Base-by-base conservation (phyloP, 64 coral and sea anemone species). In the Orbicella faveolata region DNA sequence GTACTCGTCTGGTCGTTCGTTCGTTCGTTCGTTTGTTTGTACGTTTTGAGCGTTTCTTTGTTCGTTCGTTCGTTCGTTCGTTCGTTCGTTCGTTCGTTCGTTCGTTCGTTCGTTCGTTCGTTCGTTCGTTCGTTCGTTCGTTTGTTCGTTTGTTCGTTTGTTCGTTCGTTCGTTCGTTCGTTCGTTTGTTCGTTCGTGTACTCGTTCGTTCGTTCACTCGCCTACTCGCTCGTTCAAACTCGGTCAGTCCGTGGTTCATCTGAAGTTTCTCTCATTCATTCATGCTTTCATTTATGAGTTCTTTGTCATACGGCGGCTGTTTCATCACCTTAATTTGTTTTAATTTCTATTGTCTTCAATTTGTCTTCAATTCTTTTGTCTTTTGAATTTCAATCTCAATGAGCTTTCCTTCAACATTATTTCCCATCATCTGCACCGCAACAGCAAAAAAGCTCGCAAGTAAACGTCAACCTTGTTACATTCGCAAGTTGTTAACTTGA, bases 71-170 rank as follows among this genome's bases (percentile, higher is more conserved):
- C 36, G 62, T 51, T 10, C 35, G 12, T 19, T 84, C 9, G 19
- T 68, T 10, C 18, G 20, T 73, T 73, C 83, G 30, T 74, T 70
- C 66, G 23, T n/a, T 48, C 83, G n/a, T 26, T 73, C 39, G 6
- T 54, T 41, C 81, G 0, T 84, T 84, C 59, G 2, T 14, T 84
- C 35, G 23, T 67, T 19, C 1, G 18, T 65, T 19, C 0, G 12
- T 20, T 53, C 81, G 25, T 68, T 67, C 9, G 11, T 84, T 84
- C 62, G 55, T 83, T 59, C 20, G 23, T 83, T 83, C 54, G 64
- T 23, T 67, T 6, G 61, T 44, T 21, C 34, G 52, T 37, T 84
- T 0, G 20, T 69, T 11, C 62, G 19, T 84, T 70, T 63, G 25
- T 73, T 68, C 65, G 20, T 48, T 41, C 83, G 23, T 52, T 72